Percentiles rank a stretch among this genome's conserved stretches.
phyloP scores from a whole-genome alignment of 2,888 invertebrate genomes.

The Dynastes maya region DNA sequence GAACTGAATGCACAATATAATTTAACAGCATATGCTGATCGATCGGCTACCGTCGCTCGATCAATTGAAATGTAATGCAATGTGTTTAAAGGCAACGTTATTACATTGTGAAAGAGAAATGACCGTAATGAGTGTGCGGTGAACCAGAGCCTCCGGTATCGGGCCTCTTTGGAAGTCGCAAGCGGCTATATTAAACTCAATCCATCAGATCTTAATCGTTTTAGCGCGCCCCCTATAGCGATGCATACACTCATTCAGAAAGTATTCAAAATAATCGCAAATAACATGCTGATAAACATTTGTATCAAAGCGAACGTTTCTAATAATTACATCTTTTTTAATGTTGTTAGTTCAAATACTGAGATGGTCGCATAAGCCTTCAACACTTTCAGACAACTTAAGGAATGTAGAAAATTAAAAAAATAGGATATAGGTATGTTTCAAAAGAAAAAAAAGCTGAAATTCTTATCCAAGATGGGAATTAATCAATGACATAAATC shows the following conservation, averaged over 20 bases:
- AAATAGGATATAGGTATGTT: too few relatives aligned
- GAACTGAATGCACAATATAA: neutral
- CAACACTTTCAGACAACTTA: too few relatives aligned
- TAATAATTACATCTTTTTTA: too few relatives aligned
- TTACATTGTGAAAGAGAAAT: slow-evolving; percentile 64
- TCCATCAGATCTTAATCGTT: slow-evolving; percentile 57
- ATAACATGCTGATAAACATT: neutral
- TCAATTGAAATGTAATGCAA: slow-evolving; percentile 27
- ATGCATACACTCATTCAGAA: neutral
- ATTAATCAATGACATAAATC: too few relatives aligned
- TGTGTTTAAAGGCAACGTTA: slow-evolving; percentile 54
- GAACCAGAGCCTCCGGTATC: slow-evolving; percentile 61
- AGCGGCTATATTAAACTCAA: slow-evolving; percentile 53
- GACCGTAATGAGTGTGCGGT: slow-evolving; percentile 62
- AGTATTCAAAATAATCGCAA: neutral
- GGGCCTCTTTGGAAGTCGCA: slow-evolving; percentile 19
- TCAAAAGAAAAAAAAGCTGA: too few relatives aligned
- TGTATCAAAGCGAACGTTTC: neutral
- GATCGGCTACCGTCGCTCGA: slow-evolving; percentile 6
- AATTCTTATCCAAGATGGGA: too few relatives aligned
- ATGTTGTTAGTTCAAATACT: too few relatives aligned
- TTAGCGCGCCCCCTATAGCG: slow-evolving; percentile 47
- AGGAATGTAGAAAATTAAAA: too few relatives aligned
- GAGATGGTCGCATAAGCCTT: too few relatives aligned
- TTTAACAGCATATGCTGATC: neutral